Evolutionary conservation across 2,888 invertebrate genomes (phyloP), one percentile per base, ranked within the genome.

Genomic region (Gibbula magus): DNA sequence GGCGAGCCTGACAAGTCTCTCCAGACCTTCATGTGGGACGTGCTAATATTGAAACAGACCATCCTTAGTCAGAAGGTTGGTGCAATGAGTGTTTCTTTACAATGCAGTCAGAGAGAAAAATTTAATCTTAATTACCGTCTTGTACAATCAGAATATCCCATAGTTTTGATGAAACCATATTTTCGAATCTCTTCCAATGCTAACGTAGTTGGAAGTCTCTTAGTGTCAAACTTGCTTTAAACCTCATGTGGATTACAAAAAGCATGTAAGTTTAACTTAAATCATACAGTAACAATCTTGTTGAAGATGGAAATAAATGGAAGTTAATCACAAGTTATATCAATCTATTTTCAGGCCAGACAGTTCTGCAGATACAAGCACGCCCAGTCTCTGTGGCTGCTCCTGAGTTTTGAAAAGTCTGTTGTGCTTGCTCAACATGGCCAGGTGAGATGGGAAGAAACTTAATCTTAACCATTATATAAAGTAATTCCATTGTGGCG

Each of bases 351-450:
- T n/a, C 79, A 87, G 87, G 86, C 86, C 8, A 70, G 79, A 67
- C 82, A 85, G 22, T 61, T 78, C 29, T 88, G 88, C 74, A 75
- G 79, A 66, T 81, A 88, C 74, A 85, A 83, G 54, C 88, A 90
- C 82, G 82, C 84, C n/a, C 82, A 87, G 78, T 81, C 87, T 16
- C 83, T 89, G 61, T 89, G 89, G 90, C 66, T 89, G 66, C 81
- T 88, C 5, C 80, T 89, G 52, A 84, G 86, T 7, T 82, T 85
- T 35, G 83, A 85, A 75, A 82, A 87, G 74, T 84, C 86, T 4
- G 85, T 85, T 61, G 73, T 81, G 35, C 81, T 87, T 16, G 82
- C 85, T 4, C 75, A 78, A 32, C 77, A 85, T 70, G 80, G 78
- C 10, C 82, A 89, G 86, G 89, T 89, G 77, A 56, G 61, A 45